These are phyloP conservation scores for Petrocephalus zakoni DNA, from an alignment of 2,113 vertebrate species.

Conservation along the genomic window DNA sequence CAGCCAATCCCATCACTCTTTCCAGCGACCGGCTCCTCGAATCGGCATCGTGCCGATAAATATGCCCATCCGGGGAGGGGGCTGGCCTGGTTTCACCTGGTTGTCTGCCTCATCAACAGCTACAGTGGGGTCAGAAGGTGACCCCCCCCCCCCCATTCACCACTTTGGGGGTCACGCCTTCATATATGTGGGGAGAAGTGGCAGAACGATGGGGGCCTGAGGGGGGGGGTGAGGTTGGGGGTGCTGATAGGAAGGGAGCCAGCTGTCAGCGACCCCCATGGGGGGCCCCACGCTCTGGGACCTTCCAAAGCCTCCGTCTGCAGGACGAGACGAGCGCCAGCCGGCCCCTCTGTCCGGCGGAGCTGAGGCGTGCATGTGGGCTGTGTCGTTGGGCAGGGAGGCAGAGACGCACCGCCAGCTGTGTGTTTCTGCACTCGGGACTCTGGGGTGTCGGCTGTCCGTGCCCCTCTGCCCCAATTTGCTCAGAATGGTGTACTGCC, in stretches of 20 bases:
- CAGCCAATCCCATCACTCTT: not conserved
- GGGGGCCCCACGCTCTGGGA: not conserved
- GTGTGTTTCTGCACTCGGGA: not conserved
- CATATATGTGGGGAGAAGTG: no score
- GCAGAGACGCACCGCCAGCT: no score
- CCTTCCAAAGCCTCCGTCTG: no score
- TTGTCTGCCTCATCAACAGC: not conserved
- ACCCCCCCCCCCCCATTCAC: not conserved
- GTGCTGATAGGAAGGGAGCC: not conserved
- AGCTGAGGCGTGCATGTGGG: not conserved
- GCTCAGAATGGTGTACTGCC: not conserved
- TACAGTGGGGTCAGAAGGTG: not conserved
- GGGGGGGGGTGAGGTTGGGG: not conserved
- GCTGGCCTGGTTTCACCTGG: not conserved
- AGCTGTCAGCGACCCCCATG: not conserved
- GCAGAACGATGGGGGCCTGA: not conserved
- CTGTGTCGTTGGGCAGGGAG: no score
- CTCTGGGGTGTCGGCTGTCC: not conserved
- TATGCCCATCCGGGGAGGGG: not conserved
- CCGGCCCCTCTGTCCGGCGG: not conserved
- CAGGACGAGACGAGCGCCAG: no score
- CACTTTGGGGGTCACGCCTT: not conserved
- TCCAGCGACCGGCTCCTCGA: not conserved
- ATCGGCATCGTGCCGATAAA: not conserved
- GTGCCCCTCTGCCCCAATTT: not conserved